Evolutionary conservation across 2,888 invertebrate genomes (phyloP).

Genomic region (Meteorus cinctellus): DNA sequence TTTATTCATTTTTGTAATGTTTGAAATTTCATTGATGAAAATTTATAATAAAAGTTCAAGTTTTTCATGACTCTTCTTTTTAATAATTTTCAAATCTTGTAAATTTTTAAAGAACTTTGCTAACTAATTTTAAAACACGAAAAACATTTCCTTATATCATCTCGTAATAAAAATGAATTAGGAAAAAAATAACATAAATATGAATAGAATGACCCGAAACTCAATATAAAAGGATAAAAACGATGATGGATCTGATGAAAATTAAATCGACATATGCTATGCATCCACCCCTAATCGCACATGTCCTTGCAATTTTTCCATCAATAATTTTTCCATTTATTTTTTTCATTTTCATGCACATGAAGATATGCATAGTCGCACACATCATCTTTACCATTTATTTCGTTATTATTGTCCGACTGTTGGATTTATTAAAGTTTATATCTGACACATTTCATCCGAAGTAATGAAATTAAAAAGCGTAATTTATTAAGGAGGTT

Average conservation of each 20-base stretch:
- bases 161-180: neutral
- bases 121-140: too few relatives aligned
- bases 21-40: too few relatives aligned
- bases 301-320: neutral
- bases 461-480: neutral
- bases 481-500: neutral
- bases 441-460: neutral
- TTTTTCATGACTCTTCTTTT: too few relatives aligned
- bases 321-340: neutral
- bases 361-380: neutral
- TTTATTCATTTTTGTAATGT: too few relatives aligned
- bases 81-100: too few relatives aligned
- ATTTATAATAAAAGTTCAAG: too few relatives aligned
- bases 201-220: neutral
- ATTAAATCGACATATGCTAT: conserved; percentile 40
- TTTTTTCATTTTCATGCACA: neutral
- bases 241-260: conserved; percentile 39
- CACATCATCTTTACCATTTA: neutral
- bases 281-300: conserved; percentile 24
- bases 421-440: neutral
- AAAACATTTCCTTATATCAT: too few relatives aligned
- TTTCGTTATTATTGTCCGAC: neutral
- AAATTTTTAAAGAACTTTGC: too few relatives aligned
- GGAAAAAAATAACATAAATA: neutral
- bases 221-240: neutral